Evolutionary conservation across 2,888 invertebrate genomes (phyloP), one percentile per base, ranked within the genome.

Genomic region (Adelognathus sp.): DNA sequence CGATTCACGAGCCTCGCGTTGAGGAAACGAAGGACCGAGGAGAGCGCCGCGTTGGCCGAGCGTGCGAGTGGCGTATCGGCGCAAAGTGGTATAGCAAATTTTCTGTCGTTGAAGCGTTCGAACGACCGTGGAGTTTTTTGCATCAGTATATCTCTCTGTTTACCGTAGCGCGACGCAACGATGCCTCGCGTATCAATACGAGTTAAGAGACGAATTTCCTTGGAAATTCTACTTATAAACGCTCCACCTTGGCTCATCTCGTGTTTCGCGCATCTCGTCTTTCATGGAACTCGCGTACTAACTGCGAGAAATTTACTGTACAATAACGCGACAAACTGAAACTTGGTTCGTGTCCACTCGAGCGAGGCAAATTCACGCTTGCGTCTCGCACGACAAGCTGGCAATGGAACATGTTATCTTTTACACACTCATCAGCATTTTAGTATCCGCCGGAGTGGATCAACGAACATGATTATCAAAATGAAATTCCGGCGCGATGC

Each of bases 11-110:
- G 60, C 39, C 31, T 14, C 16, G 50, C 74, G 63, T 39, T 41
- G 60, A 61, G 72, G 63, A 61, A n/a, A n/a, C 73, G 50, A 73
- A 74, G 74, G 63, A 69, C 73, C 73, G 77, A 56, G 36, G 31
- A 56, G 31, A 16, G n/a, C n/a, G n/a, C n/a, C 39, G 31, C 56
- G 73, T 58, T 73, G 46, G 36, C 50, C 29, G 56, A 44, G 7
- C 29, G 60, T 16, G 60, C 29, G 39, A 71, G 71, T 61, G 44
- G 33, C 33, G 44, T 33, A 14, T 33, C 16, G 56, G 21, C 11
- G 46, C 24, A 4, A 50, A 50, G 46, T 50, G 4, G 11, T 50
- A 21, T 9, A 21, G 11, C 24, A 50, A 50, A 63, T 73, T 31
- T n/a, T n/a, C n/a, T 73, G 18, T 54, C 56, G 61, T 67, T 46